Evolutionary conservation across 2,797 vertebrate species (phyloP).

Genomic region (Sus cebifrons): DNA sequence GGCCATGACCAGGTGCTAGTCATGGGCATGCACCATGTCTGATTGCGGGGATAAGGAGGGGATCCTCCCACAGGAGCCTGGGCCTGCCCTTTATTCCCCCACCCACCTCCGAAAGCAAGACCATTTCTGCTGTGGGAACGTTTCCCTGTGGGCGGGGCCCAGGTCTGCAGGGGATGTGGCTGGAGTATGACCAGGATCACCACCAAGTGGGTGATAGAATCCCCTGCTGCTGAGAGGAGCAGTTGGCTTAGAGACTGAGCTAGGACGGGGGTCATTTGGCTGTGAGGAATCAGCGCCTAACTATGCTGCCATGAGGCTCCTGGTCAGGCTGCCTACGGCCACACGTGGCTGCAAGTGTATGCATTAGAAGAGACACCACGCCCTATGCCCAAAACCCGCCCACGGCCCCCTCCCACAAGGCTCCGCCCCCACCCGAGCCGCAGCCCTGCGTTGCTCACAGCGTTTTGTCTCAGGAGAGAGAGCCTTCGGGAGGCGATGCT

Average conservation of each 20-base stretch:
- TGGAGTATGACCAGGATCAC: not conserved
- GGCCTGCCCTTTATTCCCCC: not conserved
- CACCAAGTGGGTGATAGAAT: not conserved
- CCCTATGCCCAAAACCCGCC: accelerated
- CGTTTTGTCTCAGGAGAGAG: constrained; percentile 95
- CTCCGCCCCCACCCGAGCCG: not conserved
- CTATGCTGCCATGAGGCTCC: not conserved
- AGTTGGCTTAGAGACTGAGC: not conserved
- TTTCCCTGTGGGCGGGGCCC: not conserved
- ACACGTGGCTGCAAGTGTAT: not conserved
- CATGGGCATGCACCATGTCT: not conserved
- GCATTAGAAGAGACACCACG: not conserved
- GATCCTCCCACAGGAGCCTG: not conserved
- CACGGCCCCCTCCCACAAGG: not conserved
- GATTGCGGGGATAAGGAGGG: not conserved
- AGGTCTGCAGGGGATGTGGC: not conserved
- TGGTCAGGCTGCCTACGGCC: not conserved
- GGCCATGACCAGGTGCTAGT: not conserved
- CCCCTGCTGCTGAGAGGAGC: not conserved
- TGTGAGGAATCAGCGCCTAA: not conserved
- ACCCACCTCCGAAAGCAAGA: too few relatives aligned
- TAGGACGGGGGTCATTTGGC: not conserved
- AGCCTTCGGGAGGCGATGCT: constrained; percentile 95
- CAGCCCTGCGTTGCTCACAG: constrained; percentile 90
- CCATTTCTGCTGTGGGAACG: not conserved